Percentiles rank a stretch among this genome's conserved stretches.
Evolutionary conservation across 1,140 invertebrate genomes (phyloP).

Genomic region (Zaprionus ghesquierei): DNA sequence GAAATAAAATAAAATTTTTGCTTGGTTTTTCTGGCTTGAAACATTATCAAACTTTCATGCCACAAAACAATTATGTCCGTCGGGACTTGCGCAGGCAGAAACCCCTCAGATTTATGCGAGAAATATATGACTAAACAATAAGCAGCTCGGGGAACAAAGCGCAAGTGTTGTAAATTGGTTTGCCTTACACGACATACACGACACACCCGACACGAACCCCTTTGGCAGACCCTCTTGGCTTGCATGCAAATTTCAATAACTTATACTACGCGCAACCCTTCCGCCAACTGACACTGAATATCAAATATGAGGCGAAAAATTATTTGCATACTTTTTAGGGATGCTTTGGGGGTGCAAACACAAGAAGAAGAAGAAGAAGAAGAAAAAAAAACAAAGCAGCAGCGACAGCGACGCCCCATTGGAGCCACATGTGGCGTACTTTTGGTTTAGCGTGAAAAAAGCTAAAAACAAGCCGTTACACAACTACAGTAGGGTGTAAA

Average conservation of each 20-base stretch:
- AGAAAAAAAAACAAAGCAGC: slow-evolving; percentile 18
- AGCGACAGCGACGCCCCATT: slow-evolving; percentile 29
- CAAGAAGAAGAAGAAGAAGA: slow-evolving; percentile 21
- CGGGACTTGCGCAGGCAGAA: slow-evolving; percentile 19
- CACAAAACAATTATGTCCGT: slow-evolving; percentile 57
- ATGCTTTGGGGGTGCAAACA: slow-evolving; percentile 55
- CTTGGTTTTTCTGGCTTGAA: background rate
- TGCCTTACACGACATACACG: slow-evolving; percentile 25
- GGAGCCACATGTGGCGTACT: slow-evolving; percentile 71
- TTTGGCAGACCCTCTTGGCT: slow-evolving; percentile 12
- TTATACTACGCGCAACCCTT: slow-evolving; percentile 75
- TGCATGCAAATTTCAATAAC: slow-evolving; percentile 80
- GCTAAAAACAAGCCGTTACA: slow-evolving; percentile 58
- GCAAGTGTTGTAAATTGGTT: slow-evolving; percentile 72
- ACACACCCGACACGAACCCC: background rate
- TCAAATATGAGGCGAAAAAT: slow-evolving; percentile 76
- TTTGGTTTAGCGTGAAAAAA: slow-evolving; percentile 46
- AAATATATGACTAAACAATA: slow-evolving; percentile 68
- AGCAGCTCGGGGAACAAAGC: slow-evolving; percentile 40
- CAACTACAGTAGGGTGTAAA: slow-evolving; percentile 46
- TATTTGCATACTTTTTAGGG: slow-evolving; percentile 78
- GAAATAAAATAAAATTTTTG: background rate
- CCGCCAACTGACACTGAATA: slow-evolving; percentile 77
- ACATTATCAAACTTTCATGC: slow-evolving; percentile 44
- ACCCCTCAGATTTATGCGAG: slow-evolving; percentile 39